Evolutionary conservation across 2,797 vertebrate species (phyloP), one percentile per base, ranked within the genome.

Genomic region (Peromyscus eremicus): DNA sequence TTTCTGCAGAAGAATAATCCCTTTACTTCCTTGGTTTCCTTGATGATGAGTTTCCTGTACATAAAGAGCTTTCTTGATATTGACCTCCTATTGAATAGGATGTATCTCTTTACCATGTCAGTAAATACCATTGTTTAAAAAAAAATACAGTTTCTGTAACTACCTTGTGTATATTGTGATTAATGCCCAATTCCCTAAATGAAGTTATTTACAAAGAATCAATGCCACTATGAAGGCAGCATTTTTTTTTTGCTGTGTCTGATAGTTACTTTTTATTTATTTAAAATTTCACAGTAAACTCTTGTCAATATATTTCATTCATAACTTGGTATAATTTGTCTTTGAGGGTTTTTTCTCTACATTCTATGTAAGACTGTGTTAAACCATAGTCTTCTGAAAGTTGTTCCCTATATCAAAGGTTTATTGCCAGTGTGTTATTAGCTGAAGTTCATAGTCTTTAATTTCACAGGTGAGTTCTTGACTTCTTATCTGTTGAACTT

Each of bases 191-290:
- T 93, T 87, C 29, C 40, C 66, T n/a, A 34, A 66, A 5, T 86
- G 6, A 2, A 77, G 27, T 70, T 91, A 83, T 60, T 96, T 94
- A 81, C 1, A 91, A 79, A 95, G 3, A 94, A 46, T 66, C 12
- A 52, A 3, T 81, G 16, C 76, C 60, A 73, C 29, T 62, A 16
- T 77, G 7, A 81, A 81, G 1, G 1, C 9, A 90, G 1, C 80
- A 77, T 89, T 92, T 93, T 66, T 16, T 55, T 55, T 3, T 75
- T 46, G 12, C 23, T 9, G 14, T 66, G 40, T 86, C 32, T 86
- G 1, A 12, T 76, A 82, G 64, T 55, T 4, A 12, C 8, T 29
- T 52, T 80, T 34, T 71, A 87, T 73, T 77, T n/a, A 70, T 70
- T 70, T 7, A n/a, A n/a, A 19, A n/a, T 70, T 57, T 1, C 7